phyloP scores from a whole-genome alignment of 2,888 invertebrate genomes.

The Conchocele bisecta region DNA sequence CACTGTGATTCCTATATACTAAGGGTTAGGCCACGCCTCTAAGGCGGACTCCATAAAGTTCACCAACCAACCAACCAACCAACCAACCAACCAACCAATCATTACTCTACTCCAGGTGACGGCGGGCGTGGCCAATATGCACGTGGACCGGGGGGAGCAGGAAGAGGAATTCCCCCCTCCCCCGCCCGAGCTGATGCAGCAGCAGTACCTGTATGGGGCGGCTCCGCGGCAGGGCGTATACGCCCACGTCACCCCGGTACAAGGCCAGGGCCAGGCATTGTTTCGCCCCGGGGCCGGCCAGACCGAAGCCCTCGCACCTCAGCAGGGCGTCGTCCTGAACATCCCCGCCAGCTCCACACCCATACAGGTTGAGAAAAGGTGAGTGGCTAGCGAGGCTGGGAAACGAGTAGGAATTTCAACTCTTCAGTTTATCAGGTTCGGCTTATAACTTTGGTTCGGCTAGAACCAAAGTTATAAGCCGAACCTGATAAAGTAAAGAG shows the following conservation, averaged over 20 bases:
- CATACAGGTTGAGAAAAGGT: slow-evolving; percentile 66
- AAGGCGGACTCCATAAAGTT: no score
- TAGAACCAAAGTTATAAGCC: no score
- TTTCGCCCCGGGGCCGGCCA: slow-evolving; percentile 74
- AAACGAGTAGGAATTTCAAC: neutral
- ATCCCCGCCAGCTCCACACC: slow-evolving; percentile 72
- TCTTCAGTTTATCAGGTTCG: neutral
- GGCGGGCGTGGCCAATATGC: slow-evolving; percentile 62
- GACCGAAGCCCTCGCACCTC: slow-evolving; percentile 62
- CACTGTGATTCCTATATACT: no score
- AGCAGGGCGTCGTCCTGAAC: slow-evolving; percentile 65
- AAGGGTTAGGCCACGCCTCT: no score
- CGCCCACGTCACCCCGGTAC: slow-evolving; percentile 61
- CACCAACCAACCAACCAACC: neutral
- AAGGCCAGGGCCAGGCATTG: slow-evolving; percentile 54
- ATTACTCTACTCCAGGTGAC: slow-evolving; percentile 60
- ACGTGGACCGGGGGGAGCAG: slow-evolving; percentile 50
- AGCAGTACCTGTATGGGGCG: slow-evolving; percentile 76
- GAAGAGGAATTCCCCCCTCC: slow-evolving; percentile 70
- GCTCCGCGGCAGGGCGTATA: slow-evolving; percentile 74
- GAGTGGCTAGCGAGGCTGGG: neutral
- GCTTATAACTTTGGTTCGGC: no score
- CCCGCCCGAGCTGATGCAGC: slow-evolving; percentile 75
- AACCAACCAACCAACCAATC: neutral
- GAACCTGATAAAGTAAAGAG: no score